Base-by-base conservation (phyloP, 2,113 vertebrate genomes). In the Aphyosemion australe region DNA sequence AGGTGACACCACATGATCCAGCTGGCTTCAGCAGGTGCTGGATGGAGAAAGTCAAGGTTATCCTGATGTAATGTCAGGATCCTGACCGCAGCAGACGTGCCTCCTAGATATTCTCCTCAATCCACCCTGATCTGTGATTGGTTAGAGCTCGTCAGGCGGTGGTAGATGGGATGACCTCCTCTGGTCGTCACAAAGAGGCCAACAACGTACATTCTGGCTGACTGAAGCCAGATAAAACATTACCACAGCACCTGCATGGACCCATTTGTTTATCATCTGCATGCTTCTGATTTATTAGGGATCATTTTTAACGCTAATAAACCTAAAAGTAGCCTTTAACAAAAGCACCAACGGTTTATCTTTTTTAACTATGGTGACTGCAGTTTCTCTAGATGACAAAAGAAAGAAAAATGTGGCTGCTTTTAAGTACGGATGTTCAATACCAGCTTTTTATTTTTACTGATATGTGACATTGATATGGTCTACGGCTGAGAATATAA, bases 61-160 rank as follows among this genome's bases (percentile, higher is more conserved):
- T 51, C 34, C 8, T 54, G 59, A 47, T 75, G 57, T 55, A 61
- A 53, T 76, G 76, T 76, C 66, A 65, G 53, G 76, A 69, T 58
- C 65, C 50, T 88, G 78, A 90, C 72, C 78, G 45, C 68, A 71
- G 61, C 53, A 72, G 83, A 85, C 85, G 83, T 57, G 64, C 58
- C 76, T 75, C 77, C 74, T 66, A 39, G 69, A 78, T 53, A 68
- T 66, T 51, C 65, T 43, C 50, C 65, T 71, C 65, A 72, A 47
- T 42, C 14, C 64, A 65, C 20, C 42, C 59, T 73, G 64, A 19
- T 64, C 58, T 62, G 42, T 74, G 70, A 87, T 75, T 79, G 79
- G 67, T 66, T 67, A 16, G 46, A 32, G 59, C n/a, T 48, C 47
- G 64, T 26, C 46, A 26, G 26, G 26, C 1, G 26, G 5, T 2